A percentile compares a stretch with the other conserved stretches of the same genome.
Conservation (phyloP, 2,113 vertebrate species). For the Paramisgurnus dabryanus region DNA sequence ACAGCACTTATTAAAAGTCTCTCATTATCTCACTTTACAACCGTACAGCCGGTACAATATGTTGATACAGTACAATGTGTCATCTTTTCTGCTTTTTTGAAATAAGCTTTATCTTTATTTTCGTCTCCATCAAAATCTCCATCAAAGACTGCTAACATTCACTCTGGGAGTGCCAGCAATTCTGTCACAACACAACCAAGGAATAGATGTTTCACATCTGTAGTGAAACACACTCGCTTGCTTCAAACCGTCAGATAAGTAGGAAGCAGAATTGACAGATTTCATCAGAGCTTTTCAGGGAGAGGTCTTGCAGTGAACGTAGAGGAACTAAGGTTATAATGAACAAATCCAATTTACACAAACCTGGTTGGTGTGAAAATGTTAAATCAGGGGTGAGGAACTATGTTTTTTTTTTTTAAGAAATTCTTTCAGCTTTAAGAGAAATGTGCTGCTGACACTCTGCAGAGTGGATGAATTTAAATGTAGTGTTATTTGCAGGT, state of each 20-base stretch:
- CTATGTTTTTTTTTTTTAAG: background rate
- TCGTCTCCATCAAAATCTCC: background rate
- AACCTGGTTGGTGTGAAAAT: background rate
- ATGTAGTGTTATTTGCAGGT: too few species aligned
- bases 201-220: background rate
- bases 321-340: background rate
- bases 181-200: background rate
- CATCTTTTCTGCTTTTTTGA: background rate
- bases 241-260: background rate
- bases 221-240: background rate
- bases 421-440: background rate
- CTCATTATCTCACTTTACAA: too few species aligned
- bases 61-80: too few species aligned
- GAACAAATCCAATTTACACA: slow-evolving; percentile 28
- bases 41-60: background rate
- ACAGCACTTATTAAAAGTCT: too few species aligned
- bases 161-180: background rate
- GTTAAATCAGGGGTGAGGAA: background rate
- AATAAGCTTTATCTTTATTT: background rate
- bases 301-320: background rate
- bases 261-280: background rate
- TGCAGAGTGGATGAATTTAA: too few species aligned
- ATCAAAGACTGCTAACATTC: background rate
- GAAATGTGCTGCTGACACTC: too few species aligned
- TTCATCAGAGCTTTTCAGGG: background rate